phyloP scores from a whole-genome alignment of 2,797 vertebrate species.

The Scyliorhinus canicula region DNA sequence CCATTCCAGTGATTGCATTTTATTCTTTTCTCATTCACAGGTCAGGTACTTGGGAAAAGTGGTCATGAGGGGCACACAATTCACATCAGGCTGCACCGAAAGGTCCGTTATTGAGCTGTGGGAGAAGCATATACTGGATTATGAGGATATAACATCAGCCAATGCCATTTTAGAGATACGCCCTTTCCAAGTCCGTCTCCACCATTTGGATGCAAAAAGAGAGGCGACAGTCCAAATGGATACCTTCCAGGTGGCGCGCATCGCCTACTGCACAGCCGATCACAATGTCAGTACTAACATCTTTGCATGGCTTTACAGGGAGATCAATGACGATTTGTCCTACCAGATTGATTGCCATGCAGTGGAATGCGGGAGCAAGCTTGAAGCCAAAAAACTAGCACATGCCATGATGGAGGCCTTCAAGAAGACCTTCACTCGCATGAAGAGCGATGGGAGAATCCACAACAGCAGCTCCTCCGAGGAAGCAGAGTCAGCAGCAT shows the following conservation, averaged over 20 bases:
- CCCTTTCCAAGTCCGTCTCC: slow-evolving; percentile 93
- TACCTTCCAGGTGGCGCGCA: slow-evolving; percentile 96
- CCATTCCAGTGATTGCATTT: not conserved
- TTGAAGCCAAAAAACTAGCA: slow-evolving; percentile 96
- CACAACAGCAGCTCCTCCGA: slow-evolving; percentile 85
- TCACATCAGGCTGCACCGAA: slow-evolving; percentile 92
- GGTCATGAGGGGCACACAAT: slow-evolving; percentile 83
- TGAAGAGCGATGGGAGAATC: slow-evolving; percentile 93
- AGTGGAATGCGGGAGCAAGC: slow-evolving; percentile 91
- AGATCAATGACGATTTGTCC: slow-evolving; percentile 96
- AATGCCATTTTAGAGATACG: slow-evolving; percentile 89
- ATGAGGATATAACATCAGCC: slow-evolving; percentile 67
- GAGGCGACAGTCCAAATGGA: slow-evolving; percentile 88
- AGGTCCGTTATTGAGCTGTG: slow-evolving; percentile 88
- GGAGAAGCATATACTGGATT: slow-evolving; percentile 66
- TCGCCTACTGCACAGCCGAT: slow-evolving; percentile 97
- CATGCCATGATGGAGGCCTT: slow-evolving; percentile 99
- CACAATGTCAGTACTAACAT: slow-evolving; percentile 86
- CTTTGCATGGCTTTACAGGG: slow-evolving; percentile 96
- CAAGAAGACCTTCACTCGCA: slow-evolving; percentile 97
- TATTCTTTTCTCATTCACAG: slow-evolving; percentile 54
- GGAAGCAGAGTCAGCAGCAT: slow-evolving; percentile 81
- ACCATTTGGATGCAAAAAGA: slow-evolving; percentile 79
- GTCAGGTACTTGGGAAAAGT: slow-evolving; percentile 93
- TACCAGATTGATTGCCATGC: slow-evolving; percentile 99